Base-by-base conservation (phyloP, 2,113 vertebrate genomes). In the Xyrauchen texanus region DNA sequence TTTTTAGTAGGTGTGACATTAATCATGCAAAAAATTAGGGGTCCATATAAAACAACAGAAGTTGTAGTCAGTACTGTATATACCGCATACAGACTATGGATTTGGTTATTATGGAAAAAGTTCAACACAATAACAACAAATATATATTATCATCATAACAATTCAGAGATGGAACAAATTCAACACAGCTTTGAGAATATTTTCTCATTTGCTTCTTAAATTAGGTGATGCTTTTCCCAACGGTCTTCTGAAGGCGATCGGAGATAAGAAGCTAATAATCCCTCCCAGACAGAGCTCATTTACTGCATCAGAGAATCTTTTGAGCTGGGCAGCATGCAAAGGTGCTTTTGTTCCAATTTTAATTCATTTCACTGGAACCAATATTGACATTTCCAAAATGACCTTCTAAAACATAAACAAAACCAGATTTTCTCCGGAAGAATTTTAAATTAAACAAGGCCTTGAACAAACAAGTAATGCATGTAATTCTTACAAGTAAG, bases 371-470 rank as follows among this genome's bases (percentile, higher is more conserved):
- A 34, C 21, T 34, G 21, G 21, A 34, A 34, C 21, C 21, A 34
- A 34, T 34, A 34, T 34, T 49, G 58, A 60, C 57, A 76, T 75
- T 74, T 65, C 64, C n/a, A 12, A 15, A 51, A 58, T 7, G 16
- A 63, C 46, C 61, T 65, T 66, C 10, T 6, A 5, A 53, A 57
- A 66, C 15, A 44, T 3, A 67, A 53, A 3, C 60, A 63, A 21
- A 65, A 61, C 44, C 7, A 52, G 34, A 52, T 13, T 63, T 63
- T 70, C 75, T 47, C 57, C 6, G 10, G 11, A 45, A 49, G 58
- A 15, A 13, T 16, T 7, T 16, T 90, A 91, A 90, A 88, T 91
- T 88, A 92, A 86, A 88, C 70, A 13, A 80, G 53, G 71, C 65
- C 81, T 71, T 84, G 88, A 88, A 91, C 70, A 84, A 89, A 81